These are phyloP conservation scores for Acrobasis repandana DNA, from an alignment of 2,888 invertebrate species.

Conservation along the genomic window DNA sequence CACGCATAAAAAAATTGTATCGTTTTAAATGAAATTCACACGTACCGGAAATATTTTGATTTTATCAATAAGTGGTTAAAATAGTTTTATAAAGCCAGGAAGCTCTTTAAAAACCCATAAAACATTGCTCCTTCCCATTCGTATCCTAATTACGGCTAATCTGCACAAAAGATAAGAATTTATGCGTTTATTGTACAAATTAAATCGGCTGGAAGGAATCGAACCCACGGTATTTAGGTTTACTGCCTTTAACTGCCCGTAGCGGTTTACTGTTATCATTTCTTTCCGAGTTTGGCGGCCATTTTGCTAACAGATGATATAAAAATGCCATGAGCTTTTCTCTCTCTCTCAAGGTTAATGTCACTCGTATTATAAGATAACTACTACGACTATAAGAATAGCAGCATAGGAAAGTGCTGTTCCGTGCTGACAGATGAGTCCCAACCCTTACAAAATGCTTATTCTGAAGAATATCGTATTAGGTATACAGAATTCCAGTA, in stretches of 20 bases:
- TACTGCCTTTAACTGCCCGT: conserved; percentile 38
- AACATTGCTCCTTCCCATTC: not conserved
- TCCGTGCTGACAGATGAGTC: too few relatives aligned
- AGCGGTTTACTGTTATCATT: conserved; percentile 48
- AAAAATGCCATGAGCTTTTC: not conserved
- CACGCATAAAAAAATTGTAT: too few relatives aligned
- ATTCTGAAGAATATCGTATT: too few relatives aligned
- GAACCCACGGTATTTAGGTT: conserved; percentile 45
- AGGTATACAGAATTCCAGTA: too few relatives aligned
- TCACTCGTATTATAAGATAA: too few relatives aligned
- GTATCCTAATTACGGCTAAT: conserved; percentile 39
- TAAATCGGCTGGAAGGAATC: conserved; percentile 42
- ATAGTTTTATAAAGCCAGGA: not conserved
- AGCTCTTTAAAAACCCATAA: not conserved
- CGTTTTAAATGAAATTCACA: too few relatives aligned
- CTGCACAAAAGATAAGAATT: conserved; percentile 35
- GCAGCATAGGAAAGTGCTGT: too few relatives aligned
- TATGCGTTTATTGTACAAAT: conserved; percentile 39
- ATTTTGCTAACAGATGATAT: conserved; percentile 10
- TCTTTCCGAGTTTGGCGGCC: conserved; percentile 7
- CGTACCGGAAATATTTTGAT: too few relatives aligned
- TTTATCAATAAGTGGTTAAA: too few relatives aligned
- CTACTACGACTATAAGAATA: too few relatives aligned
- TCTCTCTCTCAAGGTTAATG: not conserved
- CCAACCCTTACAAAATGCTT: too few relatives aligned